Base-by-base conservation (phyloP, 2,797 vertebrate genomes). In the Anomalospiza imberbis region DNA sequence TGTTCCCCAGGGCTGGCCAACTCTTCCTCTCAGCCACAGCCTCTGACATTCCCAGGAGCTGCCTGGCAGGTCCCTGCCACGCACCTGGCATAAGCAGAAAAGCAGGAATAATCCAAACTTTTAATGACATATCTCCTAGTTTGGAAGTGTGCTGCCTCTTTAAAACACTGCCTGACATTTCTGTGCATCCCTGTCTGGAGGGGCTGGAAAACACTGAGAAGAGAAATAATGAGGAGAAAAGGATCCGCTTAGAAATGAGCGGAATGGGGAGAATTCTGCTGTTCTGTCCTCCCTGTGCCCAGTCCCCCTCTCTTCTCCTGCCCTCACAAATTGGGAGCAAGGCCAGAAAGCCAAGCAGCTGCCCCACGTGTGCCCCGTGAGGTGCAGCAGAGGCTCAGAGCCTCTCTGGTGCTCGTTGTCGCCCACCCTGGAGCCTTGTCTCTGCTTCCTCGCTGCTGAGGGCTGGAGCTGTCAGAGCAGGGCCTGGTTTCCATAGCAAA, bases 401-500 rank as follows among this genome's bases (percentile, higher is more conserved):
- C 28, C 10, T 21, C 47, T 63, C 60, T 67, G 0, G 1, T 28
- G 28, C 25, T 42, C 48, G 2, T 4, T 57, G 60, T 6, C 63
- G n/a, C 45, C 79, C 67, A 10, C 28, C 38, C 75, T 45, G 45
- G 20, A 91, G 60, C 51, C 28, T 16, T 13, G 44, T 65, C 47
- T 61, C 32, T 2, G 26, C 16, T 25, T 75, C 38, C 51, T 68
- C 24, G 38, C 63, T 53, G 72, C 48, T 48, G 61, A 80, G 81
- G 66, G 78, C 72, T 65, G 85, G 50, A 65, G 82, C 75, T 87
- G 60, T 31, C 65, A 14, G 53, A 50, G 42, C 55, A 55, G 85
- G 75, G 42, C 60, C 72, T 47, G 72, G 93, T 93, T 95, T 96
- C 95, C 95, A 94, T 85, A 85, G 95, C 91, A 92, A 95, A 94